phyloP scores from a whole-genome alignment of 1,140 invertebrate genomes.

The Hypothenemus hampei region DNA sequence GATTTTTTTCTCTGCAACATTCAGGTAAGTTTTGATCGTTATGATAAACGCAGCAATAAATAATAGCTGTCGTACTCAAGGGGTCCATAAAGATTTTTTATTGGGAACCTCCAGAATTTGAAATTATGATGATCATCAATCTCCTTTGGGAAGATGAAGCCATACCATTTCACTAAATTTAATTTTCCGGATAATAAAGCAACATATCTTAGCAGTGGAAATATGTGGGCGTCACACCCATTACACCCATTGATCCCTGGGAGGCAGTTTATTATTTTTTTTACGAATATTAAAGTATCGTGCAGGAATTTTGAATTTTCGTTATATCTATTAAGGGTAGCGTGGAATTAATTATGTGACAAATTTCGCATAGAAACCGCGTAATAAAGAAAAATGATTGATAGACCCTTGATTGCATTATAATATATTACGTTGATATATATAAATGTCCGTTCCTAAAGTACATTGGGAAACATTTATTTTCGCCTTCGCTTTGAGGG shows the following conservation, averaged over 20 bases:
- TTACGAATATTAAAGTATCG: background rate
- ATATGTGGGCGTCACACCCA: slow-evolving; percentile 1
- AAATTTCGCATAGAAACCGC: slow-evolving; percentile 2
- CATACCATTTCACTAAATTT: slow-evolving; percentile 14
- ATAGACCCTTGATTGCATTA: background rate
- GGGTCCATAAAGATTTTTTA: background rate
- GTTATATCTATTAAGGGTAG: background rate
- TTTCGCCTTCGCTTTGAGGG: too few relatives aligned
- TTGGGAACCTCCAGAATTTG: slow-evolving; percentile 3
- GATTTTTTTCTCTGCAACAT: too few relatives aligned
- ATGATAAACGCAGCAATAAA: background rate
- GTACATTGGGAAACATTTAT: too few relatives aligned
- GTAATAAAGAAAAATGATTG: background rate
- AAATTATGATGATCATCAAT: slow-evolving; percentile 15
- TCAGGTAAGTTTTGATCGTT: too few relatives aligned
- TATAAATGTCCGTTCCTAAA: too few relatives aligned
- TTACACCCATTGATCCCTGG: slow-evolving; percentile 8
- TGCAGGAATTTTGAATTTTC: background rate
- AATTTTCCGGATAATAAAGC: slow-evolving; percentile 9
- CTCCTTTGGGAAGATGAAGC: slow-evolving; percentile 8
- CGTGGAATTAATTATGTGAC: background rate
- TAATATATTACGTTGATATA: too few relatives aligned
- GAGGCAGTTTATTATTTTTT: background rate
- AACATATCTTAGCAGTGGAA: slow-evolving; percentile 1
- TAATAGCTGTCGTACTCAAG: background rate